Conservation (phyloP, 2,113 vertebrate species). For the Sitta europaea region DNA sequence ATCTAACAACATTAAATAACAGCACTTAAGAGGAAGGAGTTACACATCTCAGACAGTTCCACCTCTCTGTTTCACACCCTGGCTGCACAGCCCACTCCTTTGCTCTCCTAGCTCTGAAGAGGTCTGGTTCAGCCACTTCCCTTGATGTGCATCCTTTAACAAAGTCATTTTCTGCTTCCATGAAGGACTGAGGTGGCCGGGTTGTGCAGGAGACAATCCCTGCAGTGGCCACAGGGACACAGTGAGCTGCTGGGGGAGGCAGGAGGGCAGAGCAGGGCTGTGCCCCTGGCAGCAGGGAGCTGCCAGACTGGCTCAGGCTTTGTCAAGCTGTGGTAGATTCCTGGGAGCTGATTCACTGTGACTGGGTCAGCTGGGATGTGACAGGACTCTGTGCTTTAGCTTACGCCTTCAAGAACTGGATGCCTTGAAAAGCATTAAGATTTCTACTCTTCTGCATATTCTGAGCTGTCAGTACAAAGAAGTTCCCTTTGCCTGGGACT, state of each 20-base stretch:
- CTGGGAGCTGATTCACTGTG: not conserved
- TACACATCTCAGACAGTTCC: not conserved
- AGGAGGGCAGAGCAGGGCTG: not conserved
- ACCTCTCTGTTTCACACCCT: not conserved
- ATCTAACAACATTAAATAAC: not conserved
- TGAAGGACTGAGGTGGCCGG: accelerated
- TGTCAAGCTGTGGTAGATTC: not conserved
- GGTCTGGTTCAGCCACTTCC: not conserved
- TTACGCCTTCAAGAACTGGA: not conserved
- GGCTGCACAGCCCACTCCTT: not conserved
- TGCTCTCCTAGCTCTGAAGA: not conserved
- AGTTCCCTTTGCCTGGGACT: not conserved
- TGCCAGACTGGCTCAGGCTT: not conserved
- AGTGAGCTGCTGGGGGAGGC: accelerated
- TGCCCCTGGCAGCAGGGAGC: not conserved
- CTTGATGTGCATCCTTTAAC: not conserved
- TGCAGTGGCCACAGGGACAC: not conserved
- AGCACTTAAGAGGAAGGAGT: not conserved
- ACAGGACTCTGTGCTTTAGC: not conserved
- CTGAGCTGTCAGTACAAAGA: not conserved
- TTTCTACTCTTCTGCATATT: not conserved
- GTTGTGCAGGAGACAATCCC: not conserved
- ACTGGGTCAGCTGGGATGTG: not conserved
- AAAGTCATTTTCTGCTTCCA: not conserved
- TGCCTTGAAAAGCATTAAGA: not conserved